Evolutionary conservation across 2,797 vertebrate species (phyloP), one percentile per base, ranked within the genome.

Genomic region (Hydrocynus forskahlii): DNA sequence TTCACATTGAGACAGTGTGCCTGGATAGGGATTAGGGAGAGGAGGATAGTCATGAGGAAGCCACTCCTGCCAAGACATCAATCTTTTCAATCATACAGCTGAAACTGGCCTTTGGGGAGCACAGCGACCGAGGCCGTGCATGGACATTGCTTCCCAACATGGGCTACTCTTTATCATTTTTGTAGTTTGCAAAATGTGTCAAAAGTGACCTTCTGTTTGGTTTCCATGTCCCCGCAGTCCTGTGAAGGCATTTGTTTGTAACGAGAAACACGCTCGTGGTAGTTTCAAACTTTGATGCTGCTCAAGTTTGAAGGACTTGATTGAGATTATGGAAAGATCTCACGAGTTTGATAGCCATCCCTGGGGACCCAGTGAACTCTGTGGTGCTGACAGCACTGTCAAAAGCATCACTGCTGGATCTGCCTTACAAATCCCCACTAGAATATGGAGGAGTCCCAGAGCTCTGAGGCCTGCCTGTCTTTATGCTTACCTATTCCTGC

Each of bases 1-100:
- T 95, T 92, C 88, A 91, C 89, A 85, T 90, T 87, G 89, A 92
- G 88, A 90, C 83, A 81, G 78, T 84, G 84, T 84, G 90, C 87
- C 89, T 86, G 87, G 87, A 88, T 83, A 16, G 72, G 85, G 87
- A 77, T 85, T 76, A 82, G 71, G 86, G 71, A 85, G 79, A 67
- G 67, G 48, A 43, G 75, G 17, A 82, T 67, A 92, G 84, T 86
- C 81, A 86, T 8, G 62, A 88, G 87, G 84, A 80, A 78, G 89
- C 86, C 7, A 1, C 40, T 78, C 66, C 50, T 83, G 74, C 71
- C 80, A 91, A 90, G 76, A 91, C 89, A 85, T 25, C 87, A 89
- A 67, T 81, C 62, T 70, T 38, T 81, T 72, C 81, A 89, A 88
- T 54, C 64, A 40, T 83, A 84, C 75, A 89, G 81, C 75, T 85